phyloP scores from a whole-genome alignment of 64 coral and sea anemone genomes.

The Acropora tenuis region DNA sequence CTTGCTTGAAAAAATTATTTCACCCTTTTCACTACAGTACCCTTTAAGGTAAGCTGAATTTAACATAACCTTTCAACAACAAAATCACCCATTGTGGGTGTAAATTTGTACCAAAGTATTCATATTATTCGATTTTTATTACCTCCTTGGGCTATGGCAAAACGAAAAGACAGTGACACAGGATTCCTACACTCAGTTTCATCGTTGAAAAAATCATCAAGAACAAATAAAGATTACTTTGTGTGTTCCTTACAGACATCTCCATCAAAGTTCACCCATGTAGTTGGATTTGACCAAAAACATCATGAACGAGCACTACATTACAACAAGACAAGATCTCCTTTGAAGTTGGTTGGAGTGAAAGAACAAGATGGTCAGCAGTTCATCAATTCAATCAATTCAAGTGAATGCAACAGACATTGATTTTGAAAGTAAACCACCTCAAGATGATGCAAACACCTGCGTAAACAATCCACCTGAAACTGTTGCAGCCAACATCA shows the following conservation, averaged over 20 bases:
- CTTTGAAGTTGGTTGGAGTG: slow-evolving; percentile 37
- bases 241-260: slow-evolving; percentile 38
- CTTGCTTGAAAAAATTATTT: slow-evolving; percentile 35
- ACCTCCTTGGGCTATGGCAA: slow-evolving; percentile 2
- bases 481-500: slow-evolving; percentile 47
- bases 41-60: slow-evolving; percentile 42
- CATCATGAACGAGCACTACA: slow-evolving; percentile 39
- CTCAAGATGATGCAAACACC: slow-evolving; percentile 1
- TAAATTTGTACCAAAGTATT: slow-evolving; percentile 49
- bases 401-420: slow-evolving; percentile 57
- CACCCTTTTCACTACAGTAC: slow-evolving; percentile 28
- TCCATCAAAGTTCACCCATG: background rate
- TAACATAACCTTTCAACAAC: slow-evolving; percentile 47
- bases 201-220: background rate
- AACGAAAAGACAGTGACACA: slow-evolving; percentile 9
- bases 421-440: slow-evolving; percentile 54
- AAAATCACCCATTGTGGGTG: slow-evolving; percentile 49
- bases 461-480: slow-evolving; percentile 2
- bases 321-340: slow-evolving; percentile 36
- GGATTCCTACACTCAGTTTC: slow-evolving; percentile 5
- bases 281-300: slow-evolving; percentile 52
- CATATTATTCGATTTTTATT: background rate
- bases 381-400: slow-evolving; percentile 37
- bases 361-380: slow-evolving; percentile 53
- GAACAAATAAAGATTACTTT: slow-evolving; percentile 8